phyloP scores from a whole-genome alignment of 2,888 invertebrate species.

The Aricia artaxerxes region DNA sequence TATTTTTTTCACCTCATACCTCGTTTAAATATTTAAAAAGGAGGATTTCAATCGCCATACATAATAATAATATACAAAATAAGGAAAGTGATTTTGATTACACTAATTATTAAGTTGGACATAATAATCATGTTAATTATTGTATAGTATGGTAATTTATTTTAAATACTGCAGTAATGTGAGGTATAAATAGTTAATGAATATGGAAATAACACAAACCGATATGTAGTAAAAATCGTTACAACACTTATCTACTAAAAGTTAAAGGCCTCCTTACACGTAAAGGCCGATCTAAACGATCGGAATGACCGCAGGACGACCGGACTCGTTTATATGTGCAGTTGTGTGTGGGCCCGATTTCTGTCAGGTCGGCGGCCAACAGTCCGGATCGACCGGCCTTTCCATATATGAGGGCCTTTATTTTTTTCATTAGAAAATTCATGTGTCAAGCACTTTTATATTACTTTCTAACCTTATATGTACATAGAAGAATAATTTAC shows the following conservation, averaged over 20 bases:
- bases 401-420: background rate
- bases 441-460: background rate
- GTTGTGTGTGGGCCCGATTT: background rate
- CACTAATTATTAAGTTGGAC: background rate
- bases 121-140: background rate
- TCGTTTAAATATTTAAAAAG: background rate
- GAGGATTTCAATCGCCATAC: background rate
- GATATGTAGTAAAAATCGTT: conserved; percentile 13
- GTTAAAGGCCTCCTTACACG: background rate
- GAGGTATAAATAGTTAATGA: background rate
- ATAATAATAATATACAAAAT: background rate
- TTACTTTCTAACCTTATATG: conserved; percentile 45
- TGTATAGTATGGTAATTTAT: background rate
- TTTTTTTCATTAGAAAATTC: background rate
- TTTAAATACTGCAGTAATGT: background rate
- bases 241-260: background rate
- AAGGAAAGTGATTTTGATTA: background rate
- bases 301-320: background rate
- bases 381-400: background rate
- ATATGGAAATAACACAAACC: background rate
- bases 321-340: background rate
- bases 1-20: background rate
- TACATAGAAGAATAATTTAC: conserved; percentile 49
- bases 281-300: background rate
- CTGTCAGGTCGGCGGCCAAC: background rate